Evolutionary conservation across 1,140 invertebrate genomes (phyloP).

Genomic region (Epicauta chinensis): DNA sequence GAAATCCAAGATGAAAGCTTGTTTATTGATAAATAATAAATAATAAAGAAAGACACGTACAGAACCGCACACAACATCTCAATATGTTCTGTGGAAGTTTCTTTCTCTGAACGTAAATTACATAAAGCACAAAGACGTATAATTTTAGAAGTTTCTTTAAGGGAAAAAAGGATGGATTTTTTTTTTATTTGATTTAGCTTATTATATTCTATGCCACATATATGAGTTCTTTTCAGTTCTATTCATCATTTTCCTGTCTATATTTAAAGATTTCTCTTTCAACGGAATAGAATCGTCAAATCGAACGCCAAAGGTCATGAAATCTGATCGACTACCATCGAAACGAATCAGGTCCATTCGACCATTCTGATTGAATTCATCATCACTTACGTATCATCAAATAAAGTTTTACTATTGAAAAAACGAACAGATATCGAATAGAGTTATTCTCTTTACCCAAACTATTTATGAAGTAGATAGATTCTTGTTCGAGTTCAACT

Average conservation of each 20-base stretch:
- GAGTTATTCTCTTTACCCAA: too few species aligned
- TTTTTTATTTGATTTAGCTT: slow-evolving; percentile 8
- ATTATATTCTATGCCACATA: slow-evolving; percentile 25
- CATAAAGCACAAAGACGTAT: too few species aligned
- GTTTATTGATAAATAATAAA: too few species aligned
- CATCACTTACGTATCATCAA: slow-evolving; percentile 16
- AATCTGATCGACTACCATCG: slow-evolving; percentile 26
- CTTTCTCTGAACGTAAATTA: too few species aligned
- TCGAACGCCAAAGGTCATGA: slow-evolving; percentile 25
- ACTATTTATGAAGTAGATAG: background rate
- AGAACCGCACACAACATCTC: too few species aligned
- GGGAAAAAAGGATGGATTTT: too few species aligned
- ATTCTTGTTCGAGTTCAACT: slow-evolving; percentile 16
- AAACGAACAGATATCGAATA: too few species aligned
- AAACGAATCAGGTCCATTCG: slow-evolving; percentile 20
- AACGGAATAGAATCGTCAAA: slow-evolving; percentile 27
- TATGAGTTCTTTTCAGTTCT: slow-evolving; percentile 20
- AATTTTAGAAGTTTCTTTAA: too few species aligned
- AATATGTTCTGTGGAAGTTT: too few species aligned
- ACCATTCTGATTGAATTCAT: slow-evolving; percentile 24
- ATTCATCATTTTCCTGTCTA: slow-evolving; percentile 21
- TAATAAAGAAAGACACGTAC: too few species aligned
- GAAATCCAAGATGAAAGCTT: too few species aligned
- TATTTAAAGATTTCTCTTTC: too few species aligned
- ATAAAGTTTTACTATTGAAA: slow-evolving; percentile 4